These are phyloP conservation scores for Indicator maculatus DNA, from an alignment of 2,113 vertebrate genomes.

Conservation along the genomic window DNA sequence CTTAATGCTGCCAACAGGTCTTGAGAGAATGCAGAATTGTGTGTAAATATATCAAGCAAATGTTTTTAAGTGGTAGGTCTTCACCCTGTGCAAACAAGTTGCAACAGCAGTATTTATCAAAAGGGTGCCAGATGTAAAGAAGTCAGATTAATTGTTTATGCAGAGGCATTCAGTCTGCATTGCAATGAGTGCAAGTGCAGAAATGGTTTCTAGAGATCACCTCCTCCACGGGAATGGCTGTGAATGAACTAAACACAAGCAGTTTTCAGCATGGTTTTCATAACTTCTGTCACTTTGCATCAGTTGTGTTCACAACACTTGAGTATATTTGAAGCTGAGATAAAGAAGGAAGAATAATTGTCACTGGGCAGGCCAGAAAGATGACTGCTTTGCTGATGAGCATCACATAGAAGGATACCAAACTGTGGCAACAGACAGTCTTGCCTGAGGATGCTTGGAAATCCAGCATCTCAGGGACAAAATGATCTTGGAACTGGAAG, in stretches of 20 bases:
- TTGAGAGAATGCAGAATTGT: constrained; percentile 59
- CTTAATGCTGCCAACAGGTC: constrained; percentile 42
- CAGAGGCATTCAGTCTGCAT: constrained; percentile 49
- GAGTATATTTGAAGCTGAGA: background rate
- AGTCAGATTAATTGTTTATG: constrained; percentile 64
- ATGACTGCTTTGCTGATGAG: background rate
- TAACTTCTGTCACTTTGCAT: background rate
- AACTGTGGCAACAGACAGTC: background rate
- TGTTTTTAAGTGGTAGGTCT: constrained; percentile 66
- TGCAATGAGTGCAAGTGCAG: constrained; percentile 13
- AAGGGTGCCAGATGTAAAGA: constrained; percentile 28
- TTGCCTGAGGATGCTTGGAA: background rate
- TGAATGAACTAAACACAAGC: background rate
- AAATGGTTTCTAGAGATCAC: constrained; percentile 15
- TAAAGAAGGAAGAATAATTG: background rate
- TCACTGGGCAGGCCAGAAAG: background rate
- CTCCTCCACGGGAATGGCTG: background rate
- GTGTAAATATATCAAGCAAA: constrained; percentile 56
- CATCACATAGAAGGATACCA: background rate
- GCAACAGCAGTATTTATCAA: constrained; percentile 51
- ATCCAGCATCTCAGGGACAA: background rate
- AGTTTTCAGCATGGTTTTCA: background rate
- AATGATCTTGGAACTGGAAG: background rate
- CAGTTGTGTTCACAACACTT: background rate
- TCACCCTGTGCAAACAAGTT: constrained; percentile 65